Evolutionary conservation across 1,140 invertebrate species (phyloP).

Genomic region (Panagrolaimus sp.): DNA sequence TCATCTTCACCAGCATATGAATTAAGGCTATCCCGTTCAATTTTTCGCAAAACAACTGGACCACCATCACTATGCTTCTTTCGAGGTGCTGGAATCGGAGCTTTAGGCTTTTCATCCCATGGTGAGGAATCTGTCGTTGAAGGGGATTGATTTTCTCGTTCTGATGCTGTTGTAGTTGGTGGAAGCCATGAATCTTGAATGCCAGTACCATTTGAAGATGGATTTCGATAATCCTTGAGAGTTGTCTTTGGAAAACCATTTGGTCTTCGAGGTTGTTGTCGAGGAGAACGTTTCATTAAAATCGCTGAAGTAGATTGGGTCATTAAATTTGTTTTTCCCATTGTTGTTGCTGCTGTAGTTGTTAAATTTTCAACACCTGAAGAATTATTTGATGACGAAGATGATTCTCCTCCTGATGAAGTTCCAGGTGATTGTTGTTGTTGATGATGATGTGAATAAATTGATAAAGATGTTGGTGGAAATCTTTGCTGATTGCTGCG

Average conservation of each 20-base stretch:
- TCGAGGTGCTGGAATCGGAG: constrained; percentile 19
- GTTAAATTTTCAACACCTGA: neutral
- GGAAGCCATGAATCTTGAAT: constrained; percentile 10
- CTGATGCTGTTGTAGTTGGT: constrained; percentile 4
- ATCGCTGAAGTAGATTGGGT: constrained; percentile 28
- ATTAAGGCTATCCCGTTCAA: constrained; percentile 48
- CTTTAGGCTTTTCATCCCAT: constrained; percentile 26
- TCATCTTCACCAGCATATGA: constrained; percentile 47
- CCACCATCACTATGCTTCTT: neutral
- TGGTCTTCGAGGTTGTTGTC: constrained; percentile 8
- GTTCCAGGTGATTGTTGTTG: constrained; percentile 9
- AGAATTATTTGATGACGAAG: neutral
- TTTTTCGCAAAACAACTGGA: constrained; percentile 1
- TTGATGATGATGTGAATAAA: neutral
- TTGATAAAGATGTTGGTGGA: too few relatives aligned
- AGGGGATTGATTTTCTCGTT: constrained; percentile 18
- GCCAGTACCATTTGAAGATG: neutral
- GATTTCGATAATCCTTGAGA: neutral
- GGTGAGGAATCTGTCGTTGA: constrained; percentile 48
- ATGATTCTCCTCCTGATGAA: neutral
- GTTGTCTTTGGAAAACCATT: constrained; percentile 20
- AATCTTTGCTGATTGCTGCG: neutral
- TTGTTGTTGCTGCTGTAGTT: neutral
- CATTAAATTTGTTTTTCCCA: constrained; percentile 28
- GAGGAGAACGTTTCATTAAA: neutral